phyloP scores from a whole-genome alignment of 1,140 invertebrate species.

The Halesus radiatus region DNA sequence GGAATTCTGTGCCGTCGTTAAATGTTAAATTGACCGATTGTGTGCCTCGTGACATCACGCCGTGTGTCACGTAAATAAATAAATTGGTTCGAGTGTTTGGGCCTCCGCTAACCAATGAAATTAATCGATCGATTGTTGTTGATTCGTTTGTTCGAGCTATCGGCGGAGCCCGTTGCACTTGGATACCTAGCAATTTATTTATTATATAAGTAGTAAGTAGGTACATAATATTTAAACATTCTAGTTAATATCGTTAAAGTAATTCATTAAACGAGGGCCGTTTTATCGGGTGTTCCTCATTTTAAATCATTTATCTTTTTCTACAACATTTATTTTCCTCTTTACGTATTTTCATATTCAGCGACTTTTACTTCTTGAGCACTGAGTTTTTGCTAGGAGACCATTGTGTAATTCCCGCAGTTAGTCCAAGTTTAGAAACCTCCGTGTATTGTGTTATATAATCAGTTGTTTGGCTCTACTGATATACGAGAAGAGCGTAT shows the following conservation, averaged over 20 bases:
- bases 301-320: too few species aligned
- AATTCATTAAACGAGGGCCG: too few species aligned
- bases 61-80: conserved; percentile 33
- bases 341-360: too few species aligned
- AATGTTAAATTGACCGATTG: conserved; percentile 29
- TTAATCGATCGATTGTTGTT: conserved; percentile 22
- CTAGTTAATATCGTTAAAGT: too few species aligned
- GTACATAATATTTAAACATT: too few species aligned
- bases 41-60: conserved; percentile 25
- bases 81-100: conserved; percentile 38
- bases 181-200: background rate
- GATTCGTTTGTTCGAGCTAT: background rate
- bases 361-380: too few species aligned
- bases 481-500: conserved; percentile 27
- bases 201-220: too few species aligned
- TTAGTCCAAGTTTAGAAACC: conserved; percentile 3
- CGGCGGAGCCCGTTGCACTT: background rate
- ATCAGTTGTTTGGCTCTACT: background rate
- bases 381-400: too few species aligned
- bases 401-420: too few species aligned
- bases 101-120: conserved; percentile 18
- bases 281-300: too few species aligned
- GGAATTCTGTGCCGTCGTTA: conserved; percentile 9
- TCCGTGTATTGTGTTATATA: background rate
- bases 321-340: too few species aligned